A percentile compares a stretch with the other conserved stretches of the same genome.
phyloP scores from a whole-genome alignment of 1,140 invertebrate species.

The Pogonomyrmex barbatus region DNA sequence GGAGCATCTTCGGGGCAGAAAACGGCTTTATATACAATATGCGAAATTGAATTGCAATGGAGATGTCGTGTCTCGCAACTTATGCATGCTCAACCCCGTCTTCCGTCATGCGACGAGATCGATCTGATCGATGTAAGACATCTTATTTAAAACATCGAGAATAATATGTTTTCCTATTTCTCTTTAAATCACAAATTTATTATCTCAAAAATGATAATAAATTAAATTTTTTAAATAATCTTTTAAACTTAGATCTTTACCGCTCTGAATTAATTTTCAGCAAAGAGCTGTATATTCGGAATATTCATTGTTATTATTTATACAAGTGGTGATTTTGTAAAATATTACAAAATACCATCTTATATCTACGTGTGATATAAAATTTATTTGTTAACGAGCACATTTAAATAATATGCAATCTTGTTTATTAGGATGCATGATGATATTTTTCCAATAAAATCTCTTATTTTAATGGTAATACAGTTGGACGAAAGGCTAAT shows the following conservation, averaged over 20 bases:
- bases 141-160: not conserved
- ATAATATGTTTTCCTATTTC: not conserved
- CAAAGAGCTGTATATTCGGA: not conserved
- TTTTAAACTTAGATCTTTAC: not conserved
- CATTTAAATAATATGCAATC: not conserved
- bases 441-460: not conserved
- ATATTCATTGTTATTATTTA: not conserved
- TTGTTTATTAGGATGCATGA: not conserved
- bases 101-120: not conserved
- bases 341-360: not conserved
- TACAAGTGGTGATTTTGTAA: not conserved
- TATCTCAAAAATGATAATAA: not conserved
- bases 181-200: not conserved
- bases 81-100: not conserved
- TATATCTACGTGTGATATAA: not conserved
- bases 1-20: slow-evolving; percentile 33
- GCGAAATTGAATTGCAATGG: slow-evolving; percentile 54
- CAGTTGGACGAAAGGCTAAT: not conserved
- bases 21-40: slow-evolving; percentile 50
- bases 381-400: not conserved
- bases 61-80: slow-evolving; percentile 28
- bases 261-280: no score
- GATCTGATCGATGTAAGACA: not conserved
- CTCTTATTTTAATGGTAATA: not conserved
- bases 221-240: no score